Conservation (phyloP, 2,113 vertebrate genomes). For the Leucoraja erinaceus region DNA sequence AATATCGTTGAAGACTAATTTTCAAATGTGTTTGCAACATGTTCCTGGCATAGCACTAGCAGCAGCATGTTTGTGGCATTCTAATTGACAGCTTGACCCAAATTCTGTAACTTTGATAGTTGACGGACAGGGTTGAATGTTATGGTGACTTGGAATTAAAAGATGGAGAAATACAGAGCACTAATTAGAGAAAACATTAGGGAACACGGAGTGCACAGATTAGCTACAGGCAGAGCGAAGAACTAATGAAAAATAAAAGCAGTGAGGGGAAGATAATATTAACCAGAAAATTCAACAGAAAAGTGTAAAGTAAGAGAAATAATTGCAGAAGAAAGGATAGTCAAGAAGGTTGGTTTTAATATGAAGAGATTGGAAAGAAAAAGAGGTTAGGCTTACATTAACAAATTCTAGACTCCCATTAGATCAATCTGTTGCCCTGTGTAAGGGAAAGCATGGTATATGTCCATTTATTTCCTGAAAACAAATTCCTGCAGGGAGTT, state of each 20-base stretch:
- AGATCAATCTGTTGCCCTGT: neutral
- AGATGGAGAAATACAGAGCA: neutral
- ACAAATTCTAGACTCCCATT: neutral
- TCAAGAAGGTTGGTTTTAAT: neutral
- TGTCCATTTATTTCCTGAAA: conserved; percentile 42
- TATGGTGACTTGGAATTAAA: neutral
- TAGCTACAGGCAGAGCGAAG: neutral
- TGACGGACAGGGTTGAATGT: neutral
- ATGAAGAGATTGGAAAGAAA: neutral
- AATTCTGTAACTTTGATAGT: neutral
- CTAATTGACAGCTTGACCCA: neutral
- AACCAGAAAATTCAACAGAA: neutral
- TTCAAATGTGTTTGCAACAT: conserved; percentile 4
- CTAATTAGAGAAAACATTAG: neutral
- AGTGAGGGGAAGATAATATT: neutral
- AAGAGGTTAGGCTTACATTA: neutral
- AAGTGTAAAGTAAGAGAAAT: neutral
- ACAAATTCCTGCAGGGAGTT: neutral
- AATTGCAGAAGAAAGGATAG: neutral
- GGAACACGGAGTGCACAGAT: neutral
- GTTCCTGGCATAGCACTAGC: neutral
- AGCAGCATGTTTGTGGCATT: neutral
- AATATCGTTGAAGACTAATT: neutral
- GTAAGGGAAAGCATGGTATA: neutral
- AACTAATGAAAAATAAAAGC: neutral